Evolutionary conservation across 2,797 vertebrate genomes (phyloP), one percentile per base, ranked within the genome.

Genomic region (Micropoecilia bifurca): DNA sequence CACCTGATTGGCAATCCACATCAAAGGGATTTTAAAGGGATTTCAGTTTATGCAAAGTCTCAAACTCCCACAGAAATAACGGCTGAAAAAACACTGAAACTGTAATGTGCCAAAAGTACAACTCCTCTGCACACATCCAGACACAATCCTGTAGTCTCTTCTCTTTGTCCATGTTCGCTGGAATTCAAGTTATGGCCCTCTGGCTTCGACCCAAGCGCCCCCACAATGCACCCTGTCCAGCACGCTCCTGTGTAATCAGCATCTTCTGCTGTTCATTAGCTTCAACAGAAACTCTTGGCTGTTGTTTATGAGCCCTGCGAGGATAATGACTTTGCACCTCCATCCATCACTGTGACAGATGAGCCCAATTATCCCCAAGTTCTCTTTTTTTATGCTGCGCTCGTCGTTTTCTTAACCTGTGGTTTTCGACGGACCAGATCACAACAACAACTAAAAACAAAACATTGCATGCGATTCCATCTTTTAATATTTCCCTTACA

Each of bases 121-220:
- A 63, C 66, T 10, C 39, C 66, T n/a, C 63, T 33, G 55, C 20
- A 68, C 57, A 71, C 36, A 47, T 55, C 28, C 84, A 72, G 75
- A 50, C 73, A 78, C 55, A 46, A 72, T 83, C 80, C 47, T 80
- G 59, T 66, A 0, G 77, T 71, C 30, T 71, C 66, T 48, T 33
- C 39, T 80, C 76, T 83, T 77, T 84, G 69, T 71, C 61, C 18
- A 22, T 22, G 76, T 91, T 79, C 36, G 43, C 33, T 78, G 85
- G 86, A 90, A 88, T 90, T 88, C 79, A 84, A 87, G 81, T 83
- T 87, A 85, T 83, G 87, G 80, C n/a, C 76, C 83, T 55, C 57
- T 80, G 83, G 81, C 74, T 87, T 36, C 0, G 0, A 71, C 79
- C 80, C 78, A 73, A 71, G 41, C 3, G 2, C 61, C 81, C 53